phyloP scores from a whole-genome alignment of 2,113 vertebrate genomes.

The Rhinopomastus cyanomelas region DNA sequence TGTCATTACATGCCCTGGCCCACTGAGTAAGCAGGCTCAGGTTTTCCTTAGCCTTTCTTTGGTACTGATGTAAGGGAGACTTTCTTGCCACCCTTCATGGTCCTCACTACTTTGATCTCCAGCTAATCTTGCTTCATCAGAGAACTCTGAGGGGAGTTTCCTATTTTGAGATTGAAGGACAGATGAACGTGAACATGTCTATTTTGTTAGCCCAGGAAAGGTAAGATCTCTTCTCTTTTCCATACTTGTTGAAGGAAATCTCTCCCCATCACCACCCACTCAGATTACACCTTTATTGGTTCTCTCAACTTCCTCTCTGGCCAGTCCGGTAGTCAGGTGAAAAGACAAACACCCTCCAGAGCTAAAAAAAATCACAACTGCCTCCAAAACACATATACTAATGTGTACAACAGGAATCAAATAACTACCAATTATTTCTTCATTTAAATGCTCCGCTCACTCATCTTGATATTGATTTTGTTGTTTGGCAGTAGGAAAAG shows the following conservation, averaged over 20 bases:
- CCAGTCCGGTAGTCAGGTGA: not conserved
- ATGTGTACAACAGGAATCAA: not conserved
- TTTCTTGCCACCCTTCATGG: not conserved
- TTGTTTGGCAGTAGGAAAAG: not conserved
- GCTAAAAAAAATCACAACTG: not conserved
- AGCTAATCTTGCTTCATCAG: not conserved
- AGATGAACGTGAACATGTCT: rapidly evolving
- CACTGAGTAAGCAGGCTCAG: not conserved
- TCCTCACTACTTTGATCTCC: not conserved
- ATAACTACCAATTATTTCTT: not conserved
- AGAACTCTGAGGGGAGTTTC: rapidly evolving
- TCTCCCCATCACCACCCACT: not conserved
- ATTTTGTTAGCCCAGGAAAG: not conserved
- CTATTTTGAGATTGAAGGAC: not conserved
- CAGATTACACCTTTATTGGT: not conserved
- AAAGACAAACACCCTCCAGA: not conserved
- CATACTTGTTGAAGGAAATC: not conserved
- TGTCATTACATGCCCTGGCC: not conserved
- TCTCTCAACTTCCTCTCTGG: not conserved
- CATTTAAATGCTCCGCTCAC: not conserved
- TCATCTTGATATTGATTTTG: slow-evolving; percentile 21
- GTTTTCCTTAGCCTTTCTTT: not conserved
- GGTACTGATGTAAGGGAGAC: not conserved
- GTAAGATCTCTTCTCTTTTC: not conserved
- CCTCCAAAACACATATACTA: not conserved